Base-by-base conservation (phyloP, 1,140 invertebrate species). In the Meloidogyne chitwoodi region DNA sequence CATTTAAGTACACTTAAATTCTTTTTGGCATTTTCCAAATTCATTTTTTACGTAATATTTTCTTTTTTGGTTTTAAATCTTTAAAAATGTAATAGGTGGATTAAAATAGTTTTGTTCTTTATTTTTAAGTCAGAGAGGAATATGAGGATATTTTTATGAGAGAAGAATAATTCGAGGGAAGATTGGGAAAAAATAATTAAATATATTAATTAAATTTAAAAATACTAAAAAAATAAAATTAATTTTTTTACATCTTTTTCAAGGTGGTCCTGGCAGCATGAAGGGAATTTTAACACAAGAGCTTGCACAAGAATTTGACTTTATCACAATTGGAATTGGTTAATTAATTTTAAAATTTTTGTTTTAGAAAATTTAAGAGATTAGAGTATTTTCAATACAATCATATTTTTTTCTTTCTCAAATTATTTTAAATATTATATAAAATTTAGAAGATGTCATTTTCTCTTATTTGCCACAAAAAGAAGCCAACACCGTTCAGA, bases 201-300 rank as follows among this genome's bases (percentile, higher is more conserved):
- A 69, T 12, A 22, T 29, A 38, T 69, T 31, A 19, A 22, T 22
- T 26, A 69, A 31, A 31, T 19, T 69, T 69, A 10, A 22, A 14
- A 62, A 69, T 31, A 56, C 14, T 6, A 38, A 38, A 38, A 38
- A 38, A 38, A 38, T 38, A 38, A 38, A 6, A 6, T 10, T 38
- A 38, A 4, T 38, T 38, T 38, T 38, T 38, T 38, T 8, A 78
- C 22, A 29, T 65, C 0, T 41, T 69, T 22, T 71, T 84, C 38
- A 19, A 84, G 83, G 83, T 10, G 83, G 83, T 71, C 84, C 83
- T 12, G 84, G 84, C 64, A 81, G 80, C 56, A 69, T 79, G 44
- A 84, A 84, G 69, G 83, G 83, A 11, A 61, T 82, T n/a, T 26
- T 85, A 16, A 85, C 84, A 56, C 84, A 84, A 70, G 83, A 84